Evolutionary conservation across 2,888 invertebrate species (phyloP).

Genomic region (Meghimatium bilineatum): DNA sequence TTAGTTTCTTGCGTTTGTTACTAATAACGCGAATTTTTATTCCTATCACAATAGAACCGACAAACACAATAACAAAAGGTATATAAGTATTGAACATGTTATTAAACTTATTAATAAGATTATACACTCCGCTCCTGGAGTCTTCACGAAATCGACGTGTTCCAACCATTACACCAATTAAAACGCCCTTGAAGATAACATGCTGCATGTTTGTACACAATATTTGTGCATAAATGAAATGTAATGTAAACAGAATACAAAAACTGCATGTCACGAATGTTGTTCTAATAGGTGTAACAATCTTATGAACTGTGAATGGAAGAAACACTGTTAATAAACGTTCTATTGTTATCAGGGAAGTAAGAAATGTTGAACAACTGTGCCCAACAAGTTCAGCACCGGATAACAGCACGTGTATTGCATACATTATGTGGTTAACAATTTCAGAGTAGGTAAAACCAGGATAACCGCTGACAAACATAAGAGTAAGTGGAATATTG

Average conservation of each 20-base stretch:
- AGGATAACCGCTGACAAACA: background rate
- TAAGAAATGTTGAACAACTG: background rate
- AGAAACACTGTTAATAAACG: background rate
- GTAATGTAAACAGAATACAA: background rate
- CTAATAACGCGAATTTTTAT: background rate
- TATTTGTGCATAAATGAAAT: background rate
- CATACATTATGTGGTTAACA: background rate
- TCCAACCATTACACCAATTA: background rate
- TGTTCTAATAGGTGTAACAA: background rate
- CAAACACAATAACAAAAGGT: background rate
- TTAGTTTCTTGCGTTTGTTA: background rate
- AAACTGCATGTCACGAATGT: background rate
- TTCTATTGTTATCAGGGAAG: conserved; percentile 4
- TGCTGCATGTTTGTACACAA: background rate
- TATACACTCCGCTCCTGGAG: background rate
- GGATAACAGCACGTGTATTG: background rate
- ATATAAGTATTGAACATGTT: background rate
- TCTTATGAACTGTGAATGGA: background rate
- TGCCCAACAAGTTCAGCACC: background rate
- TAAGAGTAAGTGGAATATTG: background rate
- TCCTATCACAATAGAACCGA: background rate
- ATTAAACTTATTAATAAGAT: background rate
- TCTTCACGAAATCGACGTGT: background rate
- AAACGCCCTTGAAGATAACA: background rate
- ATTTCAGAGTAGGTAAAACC: background rate